Evolutionary conservation across 2,113 vertebrate genomes (phyloP), one percentile per base, ranked within the genome.

Genomic region (Tangachromis dhanisi): DNA sequence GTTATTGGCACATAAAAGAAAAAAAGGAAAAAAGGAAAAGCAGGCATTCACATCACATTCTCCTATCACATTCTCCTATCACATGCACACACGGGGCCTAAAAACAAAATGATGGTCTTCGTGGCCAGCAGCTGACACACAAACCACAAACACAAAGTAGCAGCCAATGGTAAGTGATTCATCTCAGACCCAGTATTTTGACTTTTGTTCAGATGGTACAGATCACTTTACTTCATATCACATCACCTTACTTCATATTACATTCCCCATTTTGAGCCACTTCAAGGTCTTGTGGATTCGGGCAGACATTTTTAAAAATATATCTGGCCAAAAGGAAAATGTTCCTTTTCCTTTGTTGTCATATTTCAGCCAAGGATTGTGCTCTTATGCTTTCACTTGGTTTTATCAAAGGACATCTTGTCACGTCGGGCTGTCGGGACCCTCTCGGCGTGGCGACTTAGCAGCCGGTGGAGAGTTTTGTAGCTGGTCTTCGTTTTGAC

Each of bases 391-490:
- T 61, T 88, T 83, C n/a, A 49, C 16, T 68, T 16, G 35, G 85
- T 83, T 81, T 57, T 63, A 7, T 49, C 5, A 21, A 33, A 73
- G 4, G 11, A 66, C 16, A 42, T 89, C 29, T 63, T 79, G 94
- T 96, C 96, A 96, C 90, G 95, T 96, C 17, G 83, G 88, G 40
- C 73, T 68, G 45, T 88, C 83, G 0, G 51, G 35, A 9, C 16
- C 83, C 21, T 94, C 93, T 84, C 84, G 91, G 17, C 92, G 89
- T 17, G 86, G 89, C 4, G 94, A 94, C 84, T 95, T 95, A 4
- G 93, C 93, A 8, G 93, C 89, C 1, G 92, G 93, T 31, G 94
- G 91, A 17, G 59, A 93, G 63, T 6, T 81, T 12, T 83, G 90
- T 17, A 66, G 57, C 55, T 89, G 73, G 31, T 66, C 42, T 1